phyloP scores from a whole-genome alignment of 2,888 invertebrate genomes.

The Coelogynopora nodosa region DNA sequence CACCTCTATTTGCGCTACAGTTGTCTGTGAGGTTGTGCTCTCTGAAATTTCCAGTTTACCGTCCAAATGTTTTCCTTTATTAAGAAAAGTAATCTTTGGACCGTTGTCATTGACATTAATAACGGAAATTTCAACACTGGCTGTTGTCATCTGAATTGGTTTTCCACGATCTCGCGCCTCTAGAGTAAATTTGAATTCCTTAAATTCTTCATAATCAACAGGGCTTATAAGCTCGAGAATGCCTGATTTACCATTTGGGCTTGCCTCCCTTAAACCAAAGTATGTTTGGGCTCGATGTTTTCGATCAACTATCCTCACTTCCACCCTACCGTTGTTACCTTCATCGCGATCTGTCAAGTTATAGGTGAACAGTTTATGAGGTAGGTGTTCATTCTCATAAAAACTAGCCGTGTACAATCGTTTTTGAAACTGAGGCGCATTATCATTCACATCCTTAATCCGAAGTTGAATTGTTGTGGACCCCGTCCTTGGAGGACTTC shows the following conservation, averaged over 20 bases:
- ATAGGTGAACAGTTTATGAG: background rate
- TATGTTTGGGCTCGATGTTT: background rate
- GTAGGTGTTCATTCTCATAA: background rate
- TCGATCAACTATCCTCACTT: background rate
- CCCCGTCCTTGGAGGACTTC: background rate
- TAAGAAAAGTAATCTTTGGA: slow-evolving; percentile 2
- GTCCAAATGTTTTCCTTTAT: background rate
- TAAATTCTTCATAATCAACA: slow-evolving; percentile 25
- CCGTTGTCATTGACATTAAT: slow-evolving; percentile 33
- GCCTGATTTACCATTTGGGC: background rate
- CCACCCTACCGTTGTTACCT: slow-evolving; percentile 27
- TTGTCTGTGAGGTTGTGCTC: background rate
- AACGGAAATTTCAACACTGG: slow-evolving; percentile 14
- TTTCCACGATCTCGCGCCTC: slow-evolving; percentile 30
- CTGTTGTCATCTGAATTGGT: background rate
- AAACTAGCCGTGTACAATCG: background rate
- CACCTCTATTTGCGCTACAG: slow-evolving; percentile 14
- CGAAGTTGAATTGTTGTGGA: background rate
- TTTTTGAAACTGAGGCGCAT: slow-evolving; percentile 30
- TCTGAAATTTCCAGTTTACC: slow-evolving; percentile 12
- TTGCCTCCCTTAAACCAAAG: background rate
- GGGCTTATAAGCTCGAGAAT: background rate
- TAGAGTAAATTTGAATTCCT: slow-evolving; percentile 16
- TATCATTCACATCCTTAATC: slow-evolving; percentile 33
- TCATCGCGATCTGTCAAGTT: slow-evolving; percentile 25